Conservation (phyloP, 1,140 invertebrate genomes). For the Drosophila simulans region DNA sequence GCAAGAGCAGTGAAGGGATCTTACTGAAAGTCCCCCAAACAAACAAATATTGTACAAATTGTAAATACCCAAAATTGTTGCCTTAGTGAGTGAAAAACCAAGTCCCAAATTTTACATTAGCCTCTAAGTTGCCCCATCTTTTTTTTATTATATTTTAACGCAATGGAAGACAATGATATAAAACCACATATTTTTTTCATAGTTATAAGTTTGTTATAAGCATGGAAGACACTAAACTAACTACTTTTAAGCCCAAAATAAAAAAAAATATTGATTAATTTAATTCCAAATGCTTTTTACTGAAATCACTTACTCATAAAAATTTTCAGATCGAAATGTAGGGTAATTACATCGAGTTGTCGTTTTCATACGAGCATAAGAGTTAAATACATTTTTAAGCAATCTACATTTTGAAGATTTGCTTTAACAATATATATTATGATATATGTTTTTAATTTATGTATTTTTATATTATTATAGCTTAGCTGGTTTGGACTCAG, state of each 20-base stretch:
- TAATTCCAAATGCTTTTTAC: constrained; percentile 8
- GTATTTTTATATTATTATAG: no score
- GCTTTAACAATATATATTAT: no score
- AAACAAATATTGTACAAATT: constrained; percentile 60
- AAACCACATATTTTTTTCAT: constrained; percentile 67
- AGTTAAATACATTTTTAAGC: no score
- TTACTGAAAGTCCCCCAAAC: constrained; percentile 18
- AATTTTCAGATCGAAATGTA: background rate
- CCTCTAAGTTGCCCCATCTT: constrained; percentile 14
- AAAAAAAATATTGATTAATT: constrained; percentile 21
- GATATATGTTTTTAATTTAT: no score
- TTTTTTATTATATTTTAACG: constrained; percentile 63
- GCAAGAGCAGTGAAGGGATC: constrained; percentile 88
- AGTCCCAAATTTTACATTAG: constrained; percentile 52
- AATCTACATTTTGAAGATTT: no score
- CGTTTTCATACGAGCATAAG: no score
- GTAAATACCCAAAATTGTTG: constrained; percentile 67
- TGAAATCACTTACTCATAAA: constrained; percentile 8
- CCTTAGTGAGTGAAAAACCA: constrained; percentile 63
- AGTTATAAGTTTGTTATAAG: constrained; percentile 74
- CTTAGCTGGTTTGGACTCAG: no score
- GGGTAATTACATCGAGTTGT: background rate
- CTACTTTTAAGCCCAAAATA: constrained; percentile 46
- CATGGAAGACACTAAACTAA: constrained; percentile 84
- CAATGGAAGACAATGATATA: constrained; percentile 83